Evolutionary conservation across 1,140 invertebrate species (phyloP).

Genomic region (Zaprionus davidi): DNA sequence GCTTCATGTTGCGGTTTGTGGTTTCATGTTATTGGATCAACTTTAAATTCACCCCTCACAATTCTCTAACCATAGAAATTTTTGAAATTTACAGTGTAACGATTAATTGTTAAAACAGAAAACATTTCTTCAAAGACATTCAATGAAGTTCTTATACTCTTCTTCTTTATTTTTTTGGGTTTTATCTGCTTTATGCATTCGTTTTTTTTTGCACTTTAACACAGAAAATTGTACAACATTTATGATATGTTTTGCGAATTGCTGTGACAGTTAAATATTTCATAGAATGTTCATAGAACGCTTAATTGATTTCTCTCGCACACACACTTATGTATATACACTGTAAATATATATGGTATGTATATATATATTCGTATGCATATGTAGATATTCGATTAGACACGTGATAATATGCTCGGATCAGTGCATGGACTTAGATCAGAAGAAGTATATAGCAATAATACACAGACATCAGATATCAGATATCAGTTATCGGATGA

Average conservation of each 20-base stretch:
- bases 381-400: conserved; percentile 12
- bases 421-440: conserved; percentile 39
- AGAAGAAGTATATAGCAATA: conserved; percentile 33
- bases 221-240: conserved; percentile 84
- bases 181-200: conserved; percentile 11
- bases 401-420: conserved; percentile 19
- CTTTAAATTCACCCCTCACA: conserved; percentile 7
- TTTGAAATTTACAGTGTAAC: not conserved
- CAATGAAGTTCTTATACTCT: conserved; percentile 6
- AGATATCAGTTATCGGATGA: conserved; percentile 11
- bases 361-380: not conserved
- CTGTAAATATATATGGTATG: conserved; percentile 26
- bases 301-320: conserved; percentile 19
- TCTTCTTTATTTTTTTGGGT: conserved; percentile 5
- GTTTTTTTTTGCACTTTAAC: conserved; percentile 51
- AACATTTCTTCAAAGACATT: conserved; percentile 17
- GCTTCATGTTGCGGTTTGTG: conserved; percentile 18
- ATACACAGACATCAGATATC: conserved; percentile 19
- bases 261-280: conserved; percentile 80
- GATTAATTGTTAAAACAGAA: not conserved
- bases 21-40: conserved; percentile 1
- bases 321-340: conserved; percentile 46
- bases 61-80: not conserved
- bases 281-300: conserved; percentile 48
- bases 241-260: conserved; percentile 84